Base-by-base conservation (phyloP, 2,797 vertebrate species). In the Crenuchus spilurus region DNA sequence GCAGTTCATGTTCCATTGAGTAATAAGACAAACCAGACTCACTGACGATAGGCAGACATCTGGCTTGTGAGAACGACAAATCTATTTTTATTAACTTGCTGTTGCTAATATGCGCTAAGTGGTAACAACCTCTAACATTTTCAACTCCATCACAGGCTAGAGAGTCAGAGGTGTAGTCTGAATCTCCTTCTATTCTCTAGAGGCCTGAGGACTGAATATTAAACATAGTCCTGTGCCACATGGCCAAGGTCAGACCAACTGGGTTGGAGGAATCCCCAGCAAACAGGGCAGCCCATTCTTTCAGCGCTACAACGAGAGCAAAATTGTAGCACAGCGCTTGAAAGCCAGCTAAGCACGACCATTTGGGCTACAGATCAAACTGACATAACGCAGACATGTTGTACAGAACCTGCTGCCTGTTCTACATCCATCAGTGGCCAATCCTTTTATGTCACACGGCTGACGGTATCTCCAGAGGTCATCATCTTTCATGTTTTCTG, bases 401-500 rank as follows among this genome's bases (percentile, higher is more conserved):
- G 31, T 13, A 31, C 16, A 48, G 63, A 61, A 72, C 52, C 71
- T 16, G 67, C 71, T 70, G 70, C 71, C 73, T 37, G 49, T 42
- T 39, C 69, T 44, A 16, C 61, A 61, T 72, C 16, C 24, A 9
- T 58, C 54, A 60, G 31, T 41, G 16, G 8, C 62, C 54, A 33
- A 16, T n/a, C 14, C 48, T 74, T 65, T 62, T 48, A 51, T 57
- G 62, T 67, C 13, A 5, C 30, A 1, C 37, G 44, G 28, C n/a
- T 61, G 63, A 65, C 35, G 44, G 22, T 54, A 72, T 60, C 72
- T 57, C 55, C 52, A 55, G 55, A 67, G 70, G 48, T 72, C 55
- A 74, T 54, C 1, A 39, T 69, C 42, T 75, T 68, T 75, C 69
- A 77, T 52, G 63, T 73, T 39, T 9, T 72, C 46, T 81, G 44